These are phyloP conservation scores for Rhombomys opimus DNA, from an alignment of 2,113 vertebrate species.

Conservation along the genomic window DNA sequence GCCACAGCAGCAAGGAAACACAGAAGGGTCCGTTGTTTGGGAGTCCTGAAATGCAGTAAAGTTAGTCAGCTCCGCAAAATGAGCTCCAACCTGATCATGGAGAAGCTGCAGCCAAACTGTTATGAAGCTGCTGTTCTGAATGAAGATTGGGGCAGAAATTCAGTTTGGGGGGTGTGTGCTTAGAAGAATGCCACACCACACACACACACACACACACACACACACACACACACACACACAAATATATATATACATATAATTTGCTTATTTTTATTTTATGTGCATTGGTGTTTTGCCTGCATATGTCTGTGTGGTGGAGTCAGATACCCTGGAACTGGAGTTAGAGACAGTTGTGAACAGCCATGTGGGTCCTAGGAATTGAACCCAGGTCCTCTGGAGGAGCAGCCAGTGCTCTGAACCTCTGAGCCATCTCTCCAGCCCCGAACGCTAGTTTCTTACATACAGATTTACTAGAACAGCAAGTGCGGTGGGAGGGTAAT, in stretches of 20 bases:
- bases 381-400: too few species aligned
- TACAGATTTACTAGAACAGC: background rate
- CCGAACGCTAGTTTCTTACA: background rate
- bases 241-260: too few species aligned
- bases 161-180: background rate
- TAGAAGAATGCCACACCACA: background rate
- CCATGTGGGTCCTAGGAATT: too few species aligned
- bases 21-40: background rate
- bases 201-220: too few species aligned
- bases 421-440: too few species aligned
- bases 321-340: too few species aligned
- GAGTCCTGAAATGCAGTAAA: background rate
- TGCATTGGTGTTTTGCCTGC: too few species aligned
- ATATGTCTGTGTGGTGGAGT: too few species aligned
- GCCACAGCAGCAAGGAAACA: background rate
- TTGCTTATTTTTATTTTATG: too few species aligned
- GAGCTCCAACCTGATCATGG: background rate
- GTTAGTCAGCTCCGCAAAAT: background rate
- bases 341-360: too few species aligned
- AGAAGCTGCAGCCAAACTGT: background rate
- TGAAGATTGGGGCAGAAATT: background rate
- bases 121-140: background rate
- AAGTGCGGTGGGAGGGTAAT: background rate
- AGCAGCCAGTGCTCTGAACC: too few species aligned
- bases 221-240: too few species aligned